A percentile compares a stretch with the other conserved stretches of the same genome.
Evolutionary conservation across 2,888 invertebrate species (phyloP).

Genomic region (Phalangium opilio): DNA sequence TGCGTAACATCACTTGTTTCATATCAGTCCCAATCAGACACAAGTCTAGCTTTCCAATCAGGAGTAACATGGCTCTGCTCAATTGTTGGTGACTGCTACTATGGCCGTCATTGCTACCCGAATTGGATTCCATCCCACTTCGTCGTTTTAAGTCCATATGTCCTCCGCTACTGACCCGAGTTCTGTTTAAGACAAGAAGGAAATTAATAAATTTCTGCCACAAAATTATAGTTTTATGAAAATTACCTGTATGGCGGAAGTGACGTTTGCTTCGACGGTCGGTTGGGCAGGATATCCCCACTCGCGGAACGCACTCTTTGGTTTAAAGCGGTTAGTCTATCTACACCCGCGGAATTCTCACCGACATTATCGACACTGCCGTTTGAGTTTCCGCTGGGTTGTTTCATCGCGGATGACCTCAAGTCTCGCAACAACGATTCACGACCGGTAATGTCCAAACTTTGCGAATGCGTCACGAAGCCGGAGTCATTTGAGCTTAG

Average conservation of each 20-base stretch:
- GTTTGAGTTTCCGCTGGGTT: too few species aligned
- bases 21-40: slow-evolving; percentile 82
- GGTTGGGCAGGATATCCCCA: slow-evolving; percentile 12
- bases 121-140: slow-evolving; percentile 11
- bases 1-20: slow-evolving; percentile 72
- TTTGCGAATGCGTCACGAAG: slow-evolving; percentile 11
- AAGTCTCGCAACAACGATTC: slow-evolving; percentile 11
- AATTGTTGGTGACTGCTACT: slow-evolving; percentile 31
- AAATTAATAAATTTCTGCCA: background rate
- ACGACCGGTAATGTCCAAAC: slow-evolving; percentile 13
- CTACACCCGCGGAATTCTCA: background rate
- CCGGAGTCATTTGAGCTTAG: too few species aligned
- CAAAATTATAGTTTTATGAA: background rate
- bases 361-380: background rate
- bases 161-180: slow-evolving; percentile 11
- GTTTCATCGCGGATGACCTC: too few species aligned
- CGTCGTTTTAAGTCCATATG: slow-evolving; percentile 7
- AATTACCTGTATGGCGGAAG: slow-evolving; percentile 8
- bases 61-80: slow-evolving; percentile 82
- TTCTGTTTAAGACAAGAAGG: slow-evolving; percentile 1
- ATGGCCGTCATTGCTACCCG: slow-evolving; percentile 1
- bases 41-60: slow-evolving; percentile 71
- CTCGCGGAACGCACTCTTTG: slow-evolving; percentile 14
- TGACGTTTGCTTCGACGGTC: slow-evolving; percentile 14
- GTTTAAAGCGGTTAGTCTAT: too few species aligned